Base-by-base conservation (phyloP, 2,113 vertebrate genomes). In the Nibea albiflora region DNA sequence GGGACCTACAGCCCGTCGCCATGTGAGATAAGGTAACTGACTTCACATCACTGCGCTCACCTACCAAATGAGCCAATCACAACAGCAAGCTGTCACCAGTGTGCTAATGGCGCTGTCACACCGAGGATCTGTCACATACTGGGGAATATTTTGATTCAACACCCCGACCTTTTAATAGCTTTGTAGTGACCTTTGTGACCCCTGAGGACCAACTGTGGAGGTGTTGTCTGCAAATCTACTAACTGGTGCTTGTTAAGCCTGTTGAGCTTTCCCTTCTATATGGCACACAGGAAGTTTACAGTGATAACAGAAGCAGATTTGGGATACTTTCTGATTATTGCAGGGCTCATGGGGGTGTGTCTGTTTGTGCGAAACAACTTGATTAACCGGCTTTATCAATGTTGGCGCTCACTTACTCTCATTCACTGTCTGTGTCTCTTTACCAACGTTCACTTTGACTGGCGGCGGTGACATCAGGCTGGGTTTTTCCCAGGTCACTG, bases 21-120 rank as follows among this genome's bases (percentile, higher is more conserved):
- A 42, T 60, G 19, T 75, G 24, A 19, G 24, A 65, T 22, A 75
- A 52, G 57, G 64, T 46, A 62, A 39, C 28, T 22, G 68, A 78
- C 70, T 70, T 60, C 24, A 76, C 17, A 71, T 76, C 77, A 73
- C 35, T 10, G n/a, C 16, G 64, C 78, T 79, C 62, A 61, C 57
- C 57, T 24, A 28, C 47, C 20, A 63, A 64, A 80, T 76, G 71
- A 74, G 77, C 76, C 80, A 77, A 60, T 74, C 22, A 31, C 60
- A 79, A 39, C 57, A 60, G 60, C 39, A 31, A 82, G 54, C 68
- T 83, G 76, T 68, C 81, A 39, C 49, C 42, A 12, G 54, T 54
- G 19, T 53, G 17, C 68, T 61, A 60, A 67, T 47, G 68, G 39
- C 26, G 10, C 62, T 76, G 80, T 81, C 74, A 83, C 68, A 80